A percentile compares a stretch with the other conserved stretches of the same genome.
Conservation (phyloP, 2,888 invertebrate species). For the Darwinula stevensoni region DNA sequence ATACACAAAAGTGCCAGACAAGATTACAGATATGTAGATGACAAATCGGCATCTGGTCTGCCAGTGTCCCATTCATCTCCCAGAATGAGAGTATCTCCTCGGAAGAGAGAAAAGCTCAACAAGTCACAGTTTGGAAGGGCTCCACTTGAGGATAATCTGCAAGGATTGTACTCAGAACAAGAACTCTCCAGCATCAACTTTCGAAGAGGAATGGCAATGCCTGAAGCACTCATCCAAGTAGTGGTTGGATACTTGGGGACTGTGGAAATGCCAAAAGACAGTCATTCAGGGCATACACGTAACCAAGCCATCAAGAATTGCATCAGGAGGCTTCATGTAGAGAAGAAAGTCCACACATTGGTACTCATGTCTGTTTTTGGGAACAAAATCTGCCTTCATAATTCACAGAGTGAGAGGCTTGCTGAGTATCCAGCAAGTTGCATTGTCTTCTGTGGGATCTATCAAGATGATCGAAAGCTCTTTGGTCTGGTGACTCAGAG, state of each 20-base stretch:
- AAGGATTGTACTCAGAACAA: background rate
- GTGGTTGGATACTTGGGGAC: conserved; percentile 84
- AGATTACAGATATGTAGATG: background rate
- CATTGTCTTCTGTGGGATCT: conserved; percentile 62
- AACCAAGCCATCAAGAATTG: conserved; percentile 45
- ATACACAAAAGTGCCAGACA: background rate
- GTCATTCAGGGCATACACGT: conserved; percentile 17
- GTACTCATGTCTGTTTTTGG: conserved; percentile 58
- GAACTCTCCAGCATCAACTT: background rate
- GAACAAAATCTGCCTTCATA: conserved; percentile 41
- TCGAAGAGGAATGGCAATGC: background rate
- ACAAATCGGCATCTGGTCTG: background rate
- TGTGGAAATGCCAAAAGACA: conserved; percentile 52
- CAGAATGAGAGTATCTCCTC: background rate
- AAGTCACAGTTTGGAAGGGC: background rate
- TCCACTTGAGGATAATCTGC: background rate
- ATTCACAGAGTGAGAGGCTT: conserved; percentile 40
- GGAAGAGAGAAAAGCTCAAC: background rate
- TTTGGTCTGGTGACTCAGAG: conserved; percentile 60
- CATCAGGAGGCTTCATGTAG: conserved; percentile 58
- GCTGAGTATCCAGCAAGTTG: conserved; percentile 63
- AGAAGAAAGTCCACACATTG: conserved; percentile 43
- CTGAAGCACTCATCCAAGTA: conserved; percentile 23
- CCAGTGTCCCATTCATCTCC: no score
- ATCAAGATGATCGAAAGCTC: conserved; percentile 63